phyloP scores from a whole-genome alignment of 2,888 invertebrate genomes.

The Caenorhabditis parvicauda region DNA sequence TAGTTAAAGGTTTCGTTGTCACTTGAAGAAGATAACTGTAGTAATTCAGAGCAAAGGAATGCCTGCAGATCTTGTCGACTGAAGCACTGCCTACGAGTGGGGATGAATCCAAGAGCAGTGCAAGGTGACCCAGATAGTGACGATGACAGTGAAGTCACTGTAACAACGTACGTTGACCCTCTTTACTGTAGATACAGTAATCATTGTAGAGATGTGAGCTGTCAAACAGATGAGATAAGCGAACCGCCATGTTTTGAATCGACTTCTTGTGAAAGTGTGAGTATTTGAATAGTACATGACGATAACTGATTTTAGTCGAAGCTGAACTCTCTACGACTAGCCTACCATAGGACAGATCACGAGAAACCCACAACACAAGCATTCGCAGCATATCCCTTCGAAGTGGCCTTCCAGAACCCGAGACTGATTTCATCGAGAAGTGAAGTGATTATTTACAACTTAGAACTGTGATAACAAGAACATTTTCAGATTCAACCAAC shows the following conservation, averaged over 20 bases:
- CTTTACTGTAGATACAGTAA: no score
- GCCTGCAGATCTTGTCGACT: slow-evolving; percentile 42
- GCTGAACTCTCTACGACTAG: slow-evolving; percentile 4
- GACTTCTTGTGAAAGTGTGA: no score
- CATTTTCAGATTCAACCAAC: slow-evolving; percentile 22
- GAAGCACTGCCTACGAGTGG: slow-evolving; percentile 28
- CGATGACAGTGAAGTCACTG: no score
- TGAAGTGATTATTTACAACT: slow-evolving; percentile 1
- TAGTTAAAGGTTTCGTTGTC: slow-evolving; percentile 39
- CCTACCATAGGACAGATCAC: slow-evolving; percentile 12
- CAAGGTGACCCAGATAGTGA: slow-evolving; percentile 27
- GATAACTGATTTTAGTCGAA: no score
- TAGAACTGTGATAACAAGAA: not conserved
- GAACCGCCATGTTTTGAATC: no score
- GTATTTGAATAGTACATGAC: no score
- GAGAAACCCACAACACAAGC: slow-evolving; percentile 8
- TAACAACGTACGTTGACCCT: no score
- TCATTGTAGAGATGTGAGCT: no score
- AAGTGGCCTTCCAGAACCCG: slow-evolving; percentile 18
- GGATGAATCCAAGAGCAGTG: slow-evolving; percentile 51
- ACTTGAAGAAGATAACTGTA: no score
- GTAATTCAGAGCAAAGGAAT: slow-evolving; percentile 44
- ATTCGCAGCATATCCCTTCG: slow-evolving; percentile 12
- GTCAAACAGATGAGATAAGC: no score
- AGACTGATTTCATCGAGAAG: slow-evolving; percentile 19